Percentiles rank a stretch among this genome's conserved stretches.
Conservation (phyloP, 2,113 vertebrate genomes). For the Siphamia tubifer region DNA sequence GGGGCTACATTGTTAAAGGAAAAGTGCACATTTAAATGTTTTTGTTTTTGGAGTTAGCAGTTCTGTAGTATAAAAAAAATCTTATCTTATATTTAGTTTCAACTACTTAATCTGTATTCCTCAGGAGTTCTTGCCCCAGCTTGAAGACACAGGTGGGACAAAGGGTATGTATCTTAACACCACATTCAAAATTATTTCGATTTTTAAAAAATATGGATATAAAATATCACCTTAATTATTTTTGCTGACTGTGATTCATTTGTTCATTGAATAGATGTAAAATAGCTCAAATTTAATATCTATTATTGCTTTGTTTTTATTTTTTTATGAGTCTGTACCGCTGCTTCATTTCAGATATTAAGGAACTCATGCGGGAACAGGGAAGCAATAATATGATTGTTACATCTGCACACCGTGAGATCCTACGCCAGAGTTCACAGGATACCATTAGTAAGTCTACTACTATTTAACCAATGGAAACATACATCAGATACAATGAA, state of each 20-base stretch:
- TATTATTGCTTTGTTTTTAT: not conserved
- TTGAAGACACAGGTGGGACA: conserved; percentile 82
- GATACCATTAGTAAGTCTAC: conserved; percentile 81
- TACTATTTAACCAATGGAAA: not conserved
- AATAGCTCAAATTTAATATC: not conserved
- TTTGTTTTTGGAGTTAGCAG: too few relatives aligned
- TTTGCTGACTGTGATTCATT: too few relatives aligned
- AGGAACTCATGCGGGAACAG: conserved; percentile 84
- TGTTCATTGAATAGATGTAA: too few relatives aligned
- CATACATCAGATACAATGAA: not conserved
- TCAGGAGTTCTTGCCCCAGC: conserved; percentile 87
- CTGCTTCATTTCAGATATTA: conserved; percentile 81
- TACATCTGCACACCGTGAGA: conserved; percentile 83
- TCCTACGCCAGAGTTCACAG: conserved; percentile 82
- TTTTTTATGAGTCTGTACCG: too few relatives aligned
- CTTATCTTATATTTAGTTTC: too few relatives aligned
- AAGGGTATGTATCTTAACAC: conserved; percentile 71
- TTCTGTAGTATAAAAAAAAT: too few relatives aligned
- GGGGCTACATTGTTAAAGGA: too few relatives aligned
- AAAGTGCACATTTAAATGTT: not conserved
- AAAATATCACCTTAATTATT: not conserved
- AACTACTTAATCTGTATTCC: not conserved
- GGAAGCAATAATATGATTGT: conserved; percentile 86
- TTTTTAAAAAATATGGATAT: not conserved
- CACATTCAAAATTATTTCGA: not conserved